Evolutionary conservation across 2,113 vertebrate species (phyloP).

Genomic region (Struthidea cinerea): DNA sequence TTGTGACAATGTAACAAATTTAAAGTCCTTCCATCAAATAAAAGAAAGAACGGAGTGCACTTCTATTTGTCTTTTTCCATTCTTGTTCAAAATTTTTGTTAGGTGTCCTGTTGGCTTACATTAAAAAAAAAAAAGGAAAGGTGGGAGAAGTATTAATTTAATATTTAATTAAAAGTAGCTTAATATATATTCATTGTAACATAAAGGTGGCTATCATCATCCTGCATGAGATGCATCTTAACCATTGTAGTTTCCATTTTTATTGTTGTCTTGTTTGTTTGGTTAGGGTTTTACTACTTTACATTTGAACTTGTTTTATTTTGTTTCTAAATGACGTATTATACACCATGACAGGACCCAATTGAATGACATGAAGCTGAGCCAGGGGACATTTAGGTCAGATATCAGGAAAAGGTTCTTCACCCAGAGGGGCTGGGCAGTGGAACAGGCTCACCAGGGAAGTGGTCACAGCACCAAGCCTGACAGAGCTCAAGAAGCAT

Average conservation of each 20-base stretch:
- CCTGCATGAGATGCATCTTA: neutral
- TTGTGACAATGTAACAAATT: neutral
- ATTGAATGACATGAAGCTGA: too few species aligned
- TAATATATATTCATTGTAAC: neutral
- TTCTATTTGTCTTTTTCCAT: neutral
- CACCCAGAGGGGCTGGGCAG: rapidly evolving
- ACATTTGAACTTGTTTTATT: neutral
- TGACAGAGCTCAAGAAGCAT: rapidly evolving
- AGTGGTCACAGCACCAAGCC: neutral
- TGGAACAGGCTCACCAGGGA: neutral
- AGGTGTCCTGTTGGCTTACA: neutral
- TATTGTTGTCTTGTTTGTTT: neutral
- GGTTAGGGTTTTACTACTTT: neutral
- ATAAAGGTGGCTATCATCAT: neutral
- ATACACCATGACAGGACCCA: neutral
- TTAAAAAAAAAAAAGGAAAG: neutral
- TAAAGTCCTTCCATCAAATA: neutral
- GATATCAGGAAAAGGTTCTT: neutral
- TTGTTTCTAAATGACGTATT: neutral
- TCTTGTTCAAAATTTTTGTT: neutral
- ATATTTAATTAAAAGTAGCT: neutral
- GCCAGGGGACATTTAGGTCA: neutral
- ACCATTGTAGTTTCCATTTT: neutral
- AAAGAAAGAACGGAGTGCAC: neutral
- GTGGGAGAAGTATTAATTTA: rapidly evolving